phyloP scores from a whole-genome alignment of 1,140 invertebrate genomes.

The Leptonema lineaticorne region DNA sequence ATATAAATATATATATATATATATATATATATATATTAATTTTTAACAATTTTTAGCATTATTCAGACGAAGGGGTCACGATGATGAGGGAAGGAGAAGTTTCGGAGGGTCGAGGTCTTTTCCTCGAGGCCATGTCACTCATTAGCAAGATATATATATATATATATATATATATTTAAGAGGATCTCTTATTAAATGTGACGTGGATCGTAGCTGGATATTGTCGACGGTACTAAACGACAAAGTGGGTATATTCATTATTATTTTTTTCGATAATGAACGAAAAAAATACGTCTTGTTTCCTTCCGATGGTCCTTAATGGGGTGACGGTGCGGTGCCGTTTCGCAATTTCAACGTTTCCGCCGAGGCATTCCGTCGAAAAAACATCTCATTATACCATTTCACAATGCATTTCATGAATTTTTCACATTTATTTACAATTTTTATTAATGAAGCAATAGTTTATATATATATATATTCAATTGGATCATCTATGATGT shows the following conservation, averaged over 20 bases:
- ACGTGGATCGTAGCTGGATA: constrained; percentile 3
- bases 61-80: background rate
- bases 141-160: background rate
- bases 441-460: too few relatives aligned
- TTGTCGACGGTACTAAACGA: constrained; percentile 4
- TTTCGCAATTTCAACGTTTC: background rate
- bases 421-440: too few relatives aligned
- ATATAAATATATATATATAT: too few relatives aligned
- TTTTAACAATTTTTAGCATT: background rate
- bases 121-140: background rate
- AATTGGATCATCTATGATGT: too few relatives aligned
- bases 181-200: constrained; percentile 2
- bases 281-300: background rate
- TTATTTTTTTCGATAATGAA: background rate
- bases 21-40: too few relatives aligned
- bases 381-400: background rate
- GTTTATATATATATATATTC: too few relatives aligned
- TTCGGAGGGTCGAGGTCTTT: background rate
- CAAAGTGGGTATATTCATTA: background rate
- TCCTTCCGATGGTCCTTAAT: background rate
- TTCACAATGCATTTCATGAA: background rate
- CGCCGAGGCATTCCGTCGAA: background rate
- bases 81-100: background rate
- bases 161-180: background rate
- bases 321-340: too few relatives aligned